Evolutionary conservation across 2,797 vertebrate species (phyloP).

Genomic region (Hemitrygon akajei): DNA sequence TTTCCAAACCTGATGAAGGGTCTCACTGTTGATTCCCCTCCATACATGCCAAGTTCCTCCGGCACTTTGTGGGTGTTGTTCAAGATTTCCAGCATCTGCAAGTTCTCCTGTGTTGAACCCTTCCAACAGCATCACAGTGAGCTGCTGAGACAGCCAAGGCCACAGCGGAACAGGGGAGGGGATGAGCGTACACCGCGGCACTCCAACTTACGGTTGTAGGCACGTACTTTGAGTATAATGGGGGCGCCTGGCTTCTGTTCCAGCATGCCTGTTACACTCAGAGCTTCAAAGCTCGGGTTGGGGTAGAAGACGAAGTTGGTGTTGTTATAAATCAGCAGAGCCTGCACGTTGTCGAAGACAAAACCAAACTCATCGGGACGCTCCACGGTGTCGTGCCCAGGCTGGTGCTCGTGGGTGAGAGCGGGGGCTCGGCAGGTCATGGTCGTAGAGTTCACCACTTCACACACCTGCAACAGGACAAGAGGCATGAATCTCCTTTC

Average conservation of each 20-base stretch:
- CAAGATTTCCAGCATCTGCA: too few relatives aligned
- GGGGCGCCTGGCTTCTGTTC: slow-evolving; percentile 95
- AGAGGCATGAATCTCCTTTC: not conserved
- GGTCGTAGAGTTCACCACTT: slow-evolving; percentile 75
- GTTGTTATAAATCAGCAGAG: slow-evolving; percentile 87
- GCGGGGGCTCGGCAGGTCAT: slow-evolving; percentile 85
- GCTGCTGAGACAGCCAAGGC: not conserved
- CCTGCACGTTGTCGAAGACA: slow-evolving; percentile 93
- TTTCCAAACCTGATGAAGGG: too few relatives aligned
- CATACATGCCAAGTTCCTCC: too few relatives aligned
- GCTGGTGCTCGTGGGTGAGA: slow-evolving; percentile 71
- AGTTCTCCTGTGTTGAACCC: too few relatives aligned
- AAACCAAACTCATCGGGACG: slow-evolving; percentile 93
- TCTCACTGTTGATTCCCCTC: too few relatives aligned
- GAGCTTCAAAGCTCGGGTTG: slow-evolving; percentile 87
- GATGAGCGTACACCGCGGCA: not conserved
- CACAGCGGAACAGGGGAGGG: not conserved
- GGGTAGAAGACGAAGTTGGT: slow-evolving; percentile 96
- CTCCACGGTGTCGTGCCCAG: slow-evolving; percentile 75
- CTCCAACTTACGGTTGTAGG: not conserved
- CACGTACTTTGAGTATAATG: slow-evolving; percentile 88
- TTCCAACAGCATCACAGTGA: too few relatives aligned
- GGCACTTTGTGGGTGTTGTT: too few relatives aligned
- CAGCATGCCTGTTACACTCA: slow-evolving; percentile 77
- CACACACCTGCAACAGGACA: slow-evolving; percentile 68